Evolutionary conservation across 2,888 invertebrate species (phyloP).

Genomic region (Drosophila falleni): DNA sequence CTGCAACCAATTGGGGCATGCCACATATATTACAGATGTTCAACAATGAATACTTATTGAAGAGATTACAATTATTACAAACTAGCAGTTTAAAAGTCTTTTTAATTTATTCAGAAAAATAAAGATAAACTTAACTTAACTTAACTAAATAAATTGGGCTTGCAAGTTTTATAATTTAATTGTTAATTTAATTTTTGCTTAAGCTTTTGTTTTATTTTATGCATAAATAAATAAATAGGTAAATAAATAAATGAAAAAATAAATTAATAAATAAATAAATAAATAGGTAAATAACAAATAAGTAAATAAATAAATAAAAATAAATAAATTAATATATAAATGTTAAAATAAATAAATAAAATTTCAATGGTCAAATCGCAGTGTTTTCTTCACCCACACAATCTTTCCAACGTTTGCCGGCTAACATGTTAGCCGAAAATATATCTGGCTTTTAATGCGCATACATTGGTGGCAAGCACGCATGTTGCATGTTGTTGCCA

Average conservation of each 20-base stretch:
- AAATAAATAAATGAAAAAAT: too few relatives aligned
- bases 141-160: too few relatives aligned
- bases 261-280: too few relatives aligned
- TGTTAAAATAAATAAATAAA: too few relatives aligned
- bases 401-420: not conserved
- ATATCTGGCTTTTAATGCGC: slow-evolving; percentile 25
- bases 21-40: not conserved
- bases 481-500: slow-evolving; percentile 42
- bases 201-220: too few relatives aligned
- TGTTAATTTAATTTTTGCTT: too few relatives aligned
- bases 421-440: slow-evolving; percentile 6
- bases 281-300: too few relatives aligned
- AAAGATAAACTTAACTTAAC: not conserved
- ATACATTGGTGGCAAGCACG: slow-evolving; percentile 12
- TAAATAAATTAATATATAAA: too few relatives aligned
- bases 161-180: too few relatives aligned
- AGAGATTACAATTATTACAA: not conserved
- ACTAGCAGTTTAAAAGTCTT: not conserved
- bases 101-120: not conserved
- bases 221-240: too few relatives aligned
- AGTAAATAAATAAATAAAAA: too few relatives aligned
- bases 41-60: too few relatives aligned
- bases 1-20: slow-evolving; percentile 20
- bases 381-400: not conserved
- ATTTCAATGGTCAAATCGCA: not conserved